Evolutionary conservation across 2,888 invertebrate genomes (phyloP).

Genomic region (Oeneis ivallda): DNA sequence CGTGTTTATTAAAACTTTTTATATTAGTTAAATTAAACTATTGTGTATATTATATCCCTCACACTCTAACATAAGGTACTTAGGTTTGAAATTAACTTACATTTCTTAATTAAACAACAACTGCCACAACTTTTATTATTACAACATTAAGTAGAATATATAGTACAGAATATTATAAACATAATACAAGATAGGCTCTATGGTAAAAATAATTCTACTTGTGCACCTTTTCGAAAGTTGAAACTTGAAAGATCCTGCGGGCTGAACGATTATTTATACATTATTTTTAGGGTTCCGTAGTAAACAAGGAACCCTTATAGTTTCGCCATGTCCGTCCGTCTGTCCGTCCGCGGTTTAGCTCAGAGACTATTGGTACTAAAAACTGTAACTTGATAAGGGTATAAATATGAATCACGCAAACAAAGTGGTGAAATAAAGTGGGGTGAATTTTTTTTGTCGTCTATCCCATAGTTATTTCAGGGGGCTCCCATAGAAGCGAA

Average conservation of each 20-base stretch:
- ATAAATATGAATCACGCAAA: too few relatives aligned
- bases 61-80: conserved; percentile 47
- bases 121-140: conserved; percentile 22
- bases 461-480: too few relatives aligned
- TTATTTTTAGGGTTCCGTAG: too few relatives aligned
- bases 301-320: too few relatives aligned
- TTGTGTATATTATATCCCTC: conserved; percentile 49
- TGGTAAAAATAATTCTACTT: not conserved
- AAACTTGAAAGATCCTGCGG: not conserved
- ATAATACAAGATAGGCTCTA: conserved; percentile 14
- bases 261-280: too few relatives aligned
- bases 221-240: not conserved
- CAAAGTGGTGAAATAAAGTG: too few relatives aligned
- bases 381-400: too few relatives aligned
- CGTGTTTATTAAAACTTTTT: conserved; percentile 74
- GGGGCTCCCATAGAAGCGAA: too few relatives aligned
- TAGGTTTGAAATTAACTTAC: conserved; percentile 34
- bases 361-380: too few relatives aligned
- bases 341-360: too few relatives aligned
- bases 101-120: conserved; percentile 33
- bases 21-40: conserved; percentile 65
- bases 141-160: conserved; percentile 9
- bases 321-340: too few relatives aligned
- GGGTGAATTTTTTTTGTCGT: too few relatives aligned
- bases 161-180: conserved; percentile 23